Evolutionary conservation across 2,797 vertebrate species (phyloP), one percentile per base, ranked within the genome.

Genomic region (Carcharodon carcharias): DNA sequence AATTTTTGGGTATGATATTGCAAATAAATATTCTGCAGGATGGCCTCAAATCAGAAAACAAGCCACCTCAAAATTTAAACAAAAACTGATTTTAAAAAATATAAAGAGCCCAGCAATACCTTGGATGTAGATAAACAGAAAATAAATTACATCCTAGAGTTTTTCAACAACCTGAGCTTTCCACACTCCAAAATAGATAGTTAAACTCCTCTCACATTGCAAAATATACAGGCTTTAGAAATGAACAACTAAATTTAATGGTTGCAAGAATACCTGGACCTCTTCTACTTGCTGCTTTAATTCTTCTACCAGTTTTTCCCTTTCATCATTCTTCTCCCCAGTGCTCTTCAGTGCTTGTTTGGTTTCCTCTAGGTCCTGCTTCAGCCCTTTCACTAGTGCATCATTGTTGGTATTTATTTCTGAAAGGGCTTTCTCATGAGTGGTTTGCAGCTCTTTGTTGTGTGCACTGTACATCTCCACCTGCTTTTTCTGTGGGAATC

Each of bases 201-300:
- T 85, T 85, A 85, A 35, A 73, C 69, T 8, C 26, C 69, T 21
- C 3, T 85, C 45, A 9, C 21, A 85, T 50, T 73, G 23, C 18
- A 45, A 85, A 85, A 89, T 58, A 58, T 16, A 5, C 26, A 56
- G 28, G 26, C 28, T 35, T 89, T 2, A 40, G 56, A 92, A 63
- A 45, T 65, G 7, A 6, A 40, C 1, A 93, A 63, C 40, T 21
- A 93, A 67, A 93, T 93, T 3, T 26, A 93, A 93, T 1, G 67
- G 9, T 40, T 93, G 91, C 61, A 35, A 26, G 97, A 97, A 61
- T 98, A 99, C 99, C 98, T 98, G 97, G 96, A 97, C 98, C 96
- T 98, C 98, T 95, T 99, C 98, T 0, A 98, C 98, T 96, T 98
- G 98, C 16, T 97, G 97, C 96, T 97, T 98, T 97, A 99, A 97